Evolutionary conservation across 2,113 vertebrate genomes (phyloP), one percentile per base, ranked within the genome.

Genomic region (Indri indri): DNA sequence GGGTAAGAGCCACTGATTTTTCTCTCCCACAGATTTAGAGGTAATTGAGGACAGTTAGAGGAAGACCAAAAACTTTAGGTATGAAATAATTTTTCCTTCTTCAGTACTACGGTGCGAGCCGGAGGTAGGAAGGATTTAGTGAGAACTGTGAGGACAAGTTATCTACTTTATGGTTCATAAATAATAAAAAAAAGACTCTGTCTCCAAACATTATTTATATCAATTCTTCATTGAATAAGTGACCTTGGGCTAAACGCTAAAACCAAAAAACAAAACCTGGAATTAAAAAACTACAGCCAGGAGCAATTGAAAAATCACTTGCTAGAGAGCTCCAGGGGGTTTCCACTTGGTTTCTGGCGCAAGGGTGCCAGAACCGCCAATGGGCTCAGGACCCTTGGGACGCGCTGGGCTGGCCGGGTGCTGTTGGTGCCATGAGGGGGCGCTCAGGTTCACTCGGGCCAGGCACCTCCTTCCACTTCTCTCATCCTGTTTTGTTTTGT

Each of bases 191-290:
- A 94, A 89, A 17, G 74, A 91, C 65, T 97, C 20, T 42, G 23
- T 97, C 40, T 92, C 77, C 59, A 97, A 94, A 90, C 65, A 88
- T 93, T 94, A 94, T 90, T 97, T 96, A 77, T 94, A 91, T 84
- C 40, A 80, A 47, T 86, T 95, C 88, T 94, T 91, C 52, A 61
- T 88, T 91, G 86, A 96, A 74, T 82, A 91, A 63, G 70, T 91
- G 50, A 96, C 93, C 97, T 96, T 45, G 77, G 89, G 93, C 80
- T 90, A 98, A 81, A 91, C 54, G 66, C 65, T 96, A 91, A 96
- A 95, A 52, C n/a, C 76, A 37, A 54, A 74, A 87, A 71, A 66
- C 66, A 94, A 95, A 94, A 42, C 27, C 37, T 93, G 65, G 90
- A 93, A 95, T 92, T 90, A 70, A 95, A 95, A 74, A 95, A 71